phyloP scores from a whole-genome alignment of 2,797 vertebrate genomes.

The Oryzias dopingdopingensis region DNA sequence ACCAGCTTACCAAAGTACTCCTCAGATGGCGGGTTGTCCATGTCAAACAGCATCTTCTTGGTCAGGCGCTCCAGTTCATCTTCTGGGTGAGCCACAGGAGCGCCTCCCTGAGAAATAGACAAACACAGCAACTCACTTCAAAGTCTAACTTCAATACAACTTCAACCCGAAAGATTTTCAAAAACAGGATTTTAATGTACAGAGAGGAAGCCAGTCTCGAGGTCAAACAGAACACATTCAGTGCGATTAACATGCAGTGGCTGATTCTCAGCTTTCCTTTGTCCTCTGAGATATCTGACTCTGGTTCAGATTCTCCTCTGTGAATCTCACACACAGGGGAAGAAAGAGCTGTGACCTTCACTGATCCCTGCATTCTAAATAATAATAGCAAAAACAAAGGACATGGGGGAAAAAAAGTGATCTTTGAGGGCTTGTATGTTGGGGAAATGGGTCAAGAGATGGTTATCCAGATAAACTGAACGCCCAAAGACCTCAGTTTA shows the following conservation, averaged over 20 bases:
- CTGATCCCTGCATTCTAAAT: constrained; percentile 59
- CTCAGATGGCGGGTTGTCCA: constrained; percentile 95
- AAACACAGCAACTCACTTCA: background rate
- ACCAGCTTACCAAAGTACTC: constrained; percentile 91
- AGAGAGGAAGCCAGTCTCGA: constrained; percentile 35
- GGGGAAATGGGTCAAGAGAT: constrained; percentile 47
- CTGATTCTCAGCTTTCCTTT: constrained; percentile 31
- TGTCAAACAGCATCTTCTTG: constrained; percentile 98
- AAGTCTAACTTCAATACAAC: constrained; percentile 3
- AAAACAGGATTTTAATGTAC: constrained; percentile 39
- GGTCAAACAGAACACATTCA: constrained; percentile 47
- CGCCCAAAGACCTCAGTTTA: constrained; percentile 33
- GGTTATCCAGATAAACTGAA: constrained; percentile 32
- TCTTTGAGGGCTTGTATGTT: constrained; percentile 33
- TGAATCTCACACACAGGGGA: constrained; percentile 46
- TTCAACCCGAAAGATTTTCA: constrained; percentile 19
- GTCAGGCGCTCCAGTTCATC: constrained; percentile 96
- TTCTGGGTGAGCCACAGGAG: constrained; percentile 83
- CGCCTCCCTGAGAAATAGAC: constrained; percentile 72
- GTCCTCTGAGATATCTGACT: constrained; percentile 67
- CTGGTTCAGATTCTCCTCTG: constrained; percentile 66
- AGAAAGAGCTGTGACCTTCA: constrained; percentile 40
- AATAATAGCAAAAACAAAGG: constrained; percentile 38
- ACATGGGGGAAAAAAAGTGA: constrained; percentile 36
- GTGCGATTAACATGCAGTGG: constrained; percentile 62